phyloP scores from a whole-genome alignment of 1,140 invertebrate genomes.

The Drosophila ercepeae region DNA sequence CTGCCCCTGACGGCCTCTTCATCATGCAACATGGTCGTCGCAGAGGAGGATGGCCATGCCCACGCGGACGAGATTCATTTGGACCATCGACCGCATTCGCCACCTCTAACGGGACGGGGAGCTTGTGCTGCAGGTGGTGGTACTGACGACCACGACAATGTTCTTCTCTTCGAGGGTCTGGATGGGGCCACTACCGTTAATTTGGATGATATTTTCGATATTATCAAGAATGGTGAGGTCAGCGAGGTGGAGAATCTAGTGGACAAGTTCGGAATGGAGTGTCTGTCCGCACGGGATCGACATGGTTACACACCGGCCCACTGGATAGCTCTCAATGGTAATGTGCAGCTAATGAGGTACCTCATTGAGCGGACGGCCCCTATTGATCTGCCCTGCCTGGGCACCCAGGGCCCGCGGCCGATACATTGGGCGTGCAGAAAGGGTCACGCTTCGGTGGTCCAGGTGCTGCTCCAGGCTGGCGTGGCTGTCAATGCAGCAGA shows the following conservation, averaged over 20 bases:
- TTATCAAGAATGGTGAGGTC: slow-evolving; percentile 86
- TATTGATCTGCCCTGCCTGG: slow-evolving; percentile 93
- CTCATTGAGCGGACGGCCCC: slow-evolving; percentile 92
- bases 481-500: slow-evolving; percentile 95
- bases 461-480: slow-evolving; percentile 92
- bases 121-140: slow-evolving; percentile 19
- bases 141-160: slow-evolving; percentile 78
- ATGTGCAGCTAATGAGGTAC: slow-evolving; percentile 92
- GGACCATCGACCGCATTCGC: slow-evolving; percentile 83
- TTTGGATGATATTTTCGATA: slow-evolving; percentile 82
- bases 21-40: slow-evolving; percentile 89
- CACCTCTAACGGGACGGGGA: slow-evolving; percentile 34
- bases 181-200: slow-evolving; percentile 84
- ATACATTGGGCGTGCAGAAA: slow-evolving; percentile 96
- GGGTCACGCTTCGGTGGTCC: slow-evolving; percentile 92
- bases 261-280: slow-evolving; percentile 89
- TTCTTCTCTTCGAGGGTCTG: slow-evolving; percentile 74
- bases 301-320: slow-evolving; percentile 96
- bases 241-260: slow-evolving; percentile 90
- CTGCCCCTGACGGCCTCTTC: slow-evolving; percentile 87
- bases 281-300: slow-evolving; percentile 91
- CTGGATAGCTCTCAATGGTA: slow-evolving; percentile 95
- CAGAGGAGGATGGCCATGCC: slow-evolving; percentile 85
- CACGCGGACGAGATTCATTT: slow-evolving; percentile 80
- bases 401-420: slow-evolving; percentile 93